A percentile compares a stretch with the other conserved stretches of the same genome.
phyloP scores from a whole-genome alignment of 2,888 invertebrate genomes.

The Alsophila aescularia region DNA sequence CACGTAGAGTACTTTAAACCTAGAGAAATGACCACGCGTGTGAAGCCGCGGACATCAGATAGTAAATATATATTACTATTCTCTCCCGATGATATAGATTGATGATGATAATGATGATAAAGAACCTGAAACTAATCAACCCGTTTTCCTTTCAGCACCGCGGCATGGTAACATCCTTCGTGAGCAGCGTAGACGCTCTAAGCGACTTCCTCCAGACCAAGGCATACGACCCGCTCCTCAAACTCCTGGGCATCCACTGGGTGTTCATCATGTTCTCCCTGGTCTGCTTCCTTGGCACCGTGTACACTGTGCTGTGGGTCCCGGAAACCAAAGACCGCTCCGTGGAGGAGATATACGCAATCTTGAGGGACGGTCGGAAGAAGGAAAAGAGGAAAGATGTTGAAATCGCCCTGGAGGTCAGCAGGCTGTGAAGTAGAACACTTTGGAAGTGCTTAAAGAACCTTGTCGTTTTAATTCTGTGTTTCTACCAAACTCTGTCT shows the following conservation, averaged over 20 bases:
- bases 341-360: constrained; percentile 73
- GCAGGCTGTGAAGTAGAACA: constrained; percentile 61
- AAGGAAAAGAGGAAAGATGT: constrained; percentile 72
- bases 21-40: no score
- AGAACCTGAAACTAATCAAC: neutral
- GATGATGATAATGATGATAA: no score
- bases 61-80: no score
- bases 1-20: no score
- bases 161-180: constrained; percentile 76
- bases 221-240: constrained; percentile 74
- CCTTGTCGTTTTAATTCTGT: neutral
- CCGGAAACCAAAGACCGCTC: constrained; percentile 76
- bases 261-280: constrained; percentile 76
- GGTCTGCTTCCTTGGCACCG: constrained; percentile 73
- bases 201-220: constrained; percentile 79
- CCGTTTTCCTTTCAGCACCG: constrained; percentile 63
- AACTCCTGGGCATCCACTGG: constrained; percentile 77
- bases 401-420: constrained; percentile 64
- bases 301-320: constrained; percentile 75
- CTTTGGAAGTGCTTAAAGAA: neutral
- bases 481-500: no score
- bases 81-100: neutral
- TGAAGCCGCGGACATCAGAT: no score
- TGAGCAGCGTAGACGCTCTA: constrained; percentile 71
- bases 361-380: constrained; percentile 66